Evolutionary conservation across 2,888 invertebrate species (phyloP).

Genomic region (Galeruca laticollis): DNA sequence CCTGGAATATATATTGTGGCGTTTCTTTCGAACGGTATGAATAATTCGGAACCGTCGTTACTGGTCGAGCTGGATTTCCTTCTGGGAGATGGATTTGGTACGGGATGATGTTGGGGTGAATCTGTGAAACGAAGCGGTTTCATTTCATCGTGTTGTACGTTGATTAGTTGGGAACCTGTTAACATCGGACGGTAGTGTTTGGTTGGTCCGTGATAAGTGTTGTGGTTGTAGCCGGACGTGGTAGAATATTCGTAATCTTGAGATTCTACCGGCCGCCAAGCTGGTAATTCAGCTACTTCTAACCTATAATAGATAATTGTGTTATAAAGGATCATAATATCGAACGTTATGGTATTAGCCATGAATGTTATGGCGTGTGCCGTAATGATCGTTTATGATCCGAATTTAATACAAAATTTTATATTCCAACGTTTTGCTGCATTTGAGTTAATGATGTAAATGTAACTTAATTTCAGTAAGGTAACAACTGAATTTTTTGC

Average conservation of each 20-base stretch:
- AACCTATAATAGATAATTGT: slow-evolving; percentile 51
- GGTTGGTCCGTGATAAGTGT: slow-evolving; percentile 91
- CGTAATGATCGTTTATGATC: no score
- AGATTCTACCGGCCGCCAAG: slow-evolving; percentile 62
- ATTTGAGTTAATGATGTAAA: no score
- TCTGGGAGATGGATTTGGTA: slow-evolving; percentile 72
- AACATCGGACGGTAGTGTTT: slow-evolving; percentile 78
- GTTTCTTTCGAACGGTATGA: slow-evolving; percentile 67
- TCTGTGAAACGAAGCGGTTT: slow-evolving; percentile 81
- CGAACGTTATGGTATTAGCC: no score
- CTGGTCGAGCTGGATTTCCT: slow-evolving; percentile 80
- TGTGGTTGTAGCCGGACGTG: slow-evolving; percentile 77
- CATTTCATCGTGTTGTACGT: slow-evolving; percentile 70
- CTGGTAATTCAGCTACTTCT: slow-evolving; percentile 61
- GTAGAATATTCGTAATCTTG: slow-evolving; percentile 72
- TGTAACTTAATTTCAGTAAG: no score
- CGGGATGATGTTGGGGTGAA: slow-evolving; percentile 76
- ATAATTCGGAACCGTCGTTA: slow-evolving; percentile 76
- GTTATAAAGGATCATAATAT: no score
- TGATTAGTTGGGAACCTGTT: slow-evolving; percentile 69
- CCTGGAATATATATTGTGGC: slow-evolving; percentile 67
- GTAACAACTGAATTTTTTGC: no score
- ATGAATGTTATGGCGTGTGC: no score
- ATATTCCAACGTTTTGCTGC: no score
- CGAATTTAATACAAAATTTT: no score